Percentiles rank a stretch among this genome's conserved stretches.
phyloP scores from a whole-genome alignment of 2,113 vertebrate genomes.

The Psephotus haematonotus region DNA sequence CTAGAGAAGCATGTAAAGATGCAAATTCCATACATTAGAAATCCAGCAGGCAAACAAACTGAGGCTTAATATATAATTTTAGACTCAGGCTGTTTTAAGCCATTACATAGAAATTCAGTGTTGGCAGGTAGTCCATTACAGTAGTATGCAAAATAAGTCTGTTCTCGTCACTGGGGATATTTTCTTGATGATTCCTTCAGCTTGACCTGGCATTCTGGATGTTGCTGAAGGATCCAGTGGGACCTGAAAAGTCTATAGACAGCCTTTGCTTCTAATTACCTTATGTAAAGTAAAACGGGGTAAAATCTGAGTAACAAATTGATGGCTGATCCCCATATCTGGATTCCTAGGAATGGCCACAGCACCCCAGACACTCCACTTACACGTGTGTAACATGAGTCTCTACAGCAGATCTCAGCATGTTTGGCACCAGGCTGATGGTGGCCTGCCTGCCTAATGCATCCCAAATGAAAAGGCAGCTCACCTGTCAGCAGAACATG shows the following conservation, averaged over 20 bases:
- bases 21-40: not conserved
- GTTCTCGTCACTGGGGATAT: not conserved
- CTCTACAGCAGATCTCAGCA: not conserved
- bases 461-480: not conserved
- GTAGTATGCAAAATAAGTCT: not conserved
- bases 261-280: not conserved
- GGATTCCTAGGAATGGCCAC: rapidly evolving
- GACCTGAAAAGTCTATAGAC: not conserved
- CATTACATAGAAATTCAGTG: not conserved
- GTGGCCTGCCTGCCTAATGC: not conserved
- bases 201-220: not conserved
- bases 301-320: not conserved
- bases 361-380: not conserved
- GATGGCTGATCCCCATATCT: not conserved
- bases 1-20: not conserved
- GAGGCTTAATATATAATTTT: not conserved
- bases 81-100: not conserved
- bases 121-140: not conserved
- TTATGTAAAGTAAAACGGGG: not conserved
- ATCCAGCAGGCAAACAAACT: not conserved
- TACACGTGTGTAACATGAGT: not conserved
- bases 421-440: not conserved
- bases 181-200: not conserved
- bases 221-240: not conserved
- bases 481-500: not conserved